phyloP scores from a whole-genome alignment of 2,113 vertebrate genomes.

The Menidia beryllina region DNA sequence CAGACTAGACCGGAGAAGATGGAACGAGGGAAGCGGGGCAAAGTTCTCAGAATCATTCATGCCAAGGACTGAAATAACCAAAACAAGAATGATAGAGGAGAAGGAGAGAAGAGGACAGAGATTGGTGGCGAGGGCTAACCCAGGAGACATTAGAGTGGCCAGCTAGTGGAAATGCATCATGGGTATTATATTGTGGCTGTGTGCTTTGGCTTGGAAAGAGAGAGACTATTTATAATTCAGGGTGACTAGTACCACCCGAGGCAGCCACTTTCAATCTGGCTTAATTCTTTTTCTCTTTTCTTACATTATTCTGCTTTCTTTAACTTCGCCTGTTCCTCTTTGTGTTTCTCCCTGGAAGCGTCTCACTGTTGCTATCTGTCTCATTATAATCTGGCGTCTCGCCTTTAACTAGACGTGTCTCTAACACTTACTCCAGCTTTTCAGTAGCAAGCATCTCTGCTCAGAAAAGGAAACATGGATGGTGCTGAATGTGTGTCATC shows the following conservation, averaged over 20 bases:
- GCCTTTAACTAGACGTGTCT: conserved; percentile 52
- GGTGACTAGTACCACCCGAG: conserved; percentile 74
- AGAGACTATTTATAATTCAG: conserved; percentile 77
- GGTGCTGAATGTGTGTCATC: background rate
- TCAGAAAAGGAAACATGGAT: no score
- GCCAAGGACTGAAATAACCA: conserved; percentile 31
- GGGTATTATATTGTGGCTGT: conserved; percentile 71
- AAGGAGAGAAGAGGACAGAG: conserved; percentile 58
- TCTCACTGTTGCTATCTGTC: conserved; percentile 54
- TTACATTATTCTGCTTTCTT: conserved; percentile 39
- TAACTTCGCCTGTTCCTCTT: conserved; percentile 28
- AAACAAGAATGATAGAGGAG: conserved; percentile 37
- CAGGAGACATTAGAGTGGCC: conserved; percentile 63
- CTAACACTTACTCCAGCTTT: conserved; percentile 34
- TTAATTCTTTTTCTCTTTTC: conserved; percentile 62
- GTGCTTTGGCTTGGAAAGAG: conserved; percentile 76
- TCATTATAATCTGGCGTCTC: conserved; percentile 54
- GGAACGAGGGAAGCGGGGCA: conserved; percentile 51
- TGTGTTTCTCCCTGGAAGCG: conserved; percentile 52
- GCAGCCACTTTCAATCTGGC: conserved; percentile 74
- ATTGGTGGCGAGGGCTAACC: conserved; percentile 62
- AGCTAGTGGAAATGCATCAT: conserved; percentile 74
- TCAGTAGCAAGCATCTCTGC: conserved; percentile 32
- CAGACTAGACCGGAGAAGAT: conserved; percentile 41
- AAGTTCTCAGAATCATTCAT: conserved; percentile 58